Evolutionary conservation across 2,888 invertebrate genomes (phyloP).

Genomic region (Choristoneura rosaceana): DNA sequence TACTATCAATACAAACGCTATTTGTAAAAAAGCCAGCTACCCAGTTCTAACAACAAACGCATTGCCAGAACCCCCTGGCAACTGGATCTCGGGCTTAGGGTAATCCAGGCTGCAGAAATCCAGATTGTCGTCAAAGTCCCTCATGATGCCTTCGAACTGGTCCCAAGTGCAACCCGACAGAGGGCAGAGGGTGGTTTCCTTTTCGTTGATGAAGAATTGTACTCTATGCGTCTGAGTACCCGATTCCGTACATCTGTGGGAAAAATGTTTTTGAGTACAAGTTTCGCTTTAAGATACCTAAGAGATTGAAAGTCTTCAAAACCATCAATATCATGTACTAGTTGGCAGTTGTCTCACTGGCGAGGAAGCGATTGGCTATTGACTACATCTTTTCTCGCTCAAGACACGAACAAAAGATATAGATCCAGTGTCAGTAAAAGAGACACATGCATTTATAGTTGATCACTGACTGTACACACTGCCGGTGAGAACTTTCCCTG

Average conservation of each 20-base stretch:
- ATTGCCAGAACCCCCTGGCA: background rate
- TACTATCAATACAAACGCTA: background rate
- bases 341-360: no score
- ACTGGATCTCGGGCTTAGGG: constrained; percentile 17
- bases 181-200: constrained; percentile 37
- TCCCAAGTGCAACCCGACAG: constrained; percentile 41
- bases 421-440: no score
- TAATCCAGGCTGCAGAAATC: constrained; percentile 43
- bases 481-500: no score
- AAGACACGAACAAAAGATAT: no score
- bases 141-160: constrained; percentile 41
- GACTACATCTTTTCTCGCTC: no score
- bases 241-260: constrained; percentile 36
- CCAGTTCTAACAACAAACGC: background rate
- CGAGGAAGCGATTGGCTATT: no score
- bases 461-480: no score
- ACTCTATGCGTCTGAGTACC: constrained; percentile 28
- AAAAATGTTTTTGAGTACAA: background rate
- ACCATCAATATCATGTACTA: no score
- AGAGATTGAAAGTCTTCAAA: no score
- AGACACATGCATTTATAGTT: no score
- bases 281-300: no score
- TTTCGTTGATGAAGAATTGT: constrained; percentile 44
- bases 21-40: background rate
- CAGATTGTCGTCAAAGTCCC: constrained; percentile 35